Evolutionary conservation across 2,797 vertebrate species (phyloP), one percentile per base, ranked within the genome.

Genomic region (Muraenolepis orangiensis): DNA sequence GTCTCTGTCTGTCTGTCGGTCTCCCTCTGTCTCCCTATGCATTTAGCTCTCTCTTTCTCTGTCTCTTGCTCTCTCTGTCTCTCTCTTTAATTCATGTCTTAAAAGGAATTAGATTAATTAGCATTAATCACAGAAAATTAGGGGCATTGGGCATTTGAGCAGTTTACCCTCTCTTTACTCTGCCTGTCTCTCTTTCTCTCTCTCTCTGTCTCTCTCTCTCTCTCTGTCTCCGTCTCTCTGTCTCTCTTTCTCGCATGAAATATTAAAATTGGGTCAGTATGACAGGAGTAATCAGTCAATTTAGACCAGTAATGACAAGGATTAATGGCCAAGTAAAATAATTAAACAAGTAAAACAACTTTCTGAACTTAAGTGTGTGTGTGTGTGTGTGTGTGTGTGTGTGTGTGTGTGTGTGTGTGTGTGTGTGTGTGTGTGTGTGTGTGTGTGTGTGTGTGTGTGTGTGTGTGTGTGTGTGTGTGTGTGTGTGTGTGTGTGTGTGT

Each of bases 201-300:
- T 23, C 71, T 61, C 18, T 23, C 71, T 71, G 6, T 67, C 1
- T 78, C 13, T 72, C 3, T 68, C 1, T 80, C 31, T 46, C 29
- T 36, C 29, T 32, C 28, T 42, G 0, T 42, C 40, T 42, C 40
- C 14, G 11, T 42, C 40, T 42, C 40, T 42, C 40, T 42, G 11
- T 42, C 40, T 42, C 40, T 42, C 40, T 42, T 13, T 42, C 40
- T 42, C 40, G 12, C 4, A 40, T 6, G 11, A 7, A 40, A 7
- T 13, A 40, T 40, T 13, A 40, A 12, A 40, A 40, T 12, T 7
- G 11, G 12, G 11, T 4, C 38, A 40, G 11, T 40, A 40, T 40
- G 11, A 40, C 38, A 2, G 38, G 38, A 40, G 38, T 40, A 40
- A 40, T 40, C 38, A 40, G 38, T 13, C 38, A 40, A 40, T 40